phyloP scores from a whole-genome alignment of 92 coral and sea anemone genomes.

The Parazoanthus swiftii region DNA sequence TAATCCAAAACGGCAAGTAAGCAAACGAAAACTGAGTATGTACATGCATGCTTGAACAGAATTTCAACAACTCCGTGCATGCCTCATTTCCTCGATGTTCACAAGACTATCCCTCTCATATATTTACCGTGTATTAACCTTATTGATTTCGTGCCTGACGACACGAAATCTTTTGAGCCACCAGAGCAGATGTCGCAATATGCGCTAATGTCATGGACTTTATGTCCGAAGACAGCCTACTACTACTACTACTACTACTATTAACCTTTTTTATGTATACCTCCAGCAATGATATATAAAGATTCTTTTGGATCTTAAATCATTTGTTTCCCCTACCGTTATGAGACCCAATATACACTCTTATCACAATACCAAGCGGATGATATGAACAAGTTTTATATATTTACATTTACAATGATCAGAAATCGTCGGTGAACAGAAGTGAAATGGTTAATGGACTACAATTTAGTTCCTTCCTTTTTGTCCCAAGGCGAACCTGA shows the following conservation, averaged over 20 bases:
- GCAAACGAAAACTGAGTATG: background rate
- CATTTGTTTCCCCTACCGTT: background rate
- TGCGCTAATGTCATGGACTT: too few relatives aligned
- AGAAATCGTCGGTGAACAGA: slow-evolving; percentile 30
- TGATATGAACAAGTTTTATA: background rate
- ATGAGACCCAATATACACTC: background rate
- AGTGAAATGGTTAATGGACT: slow-evolving; percentile 34
- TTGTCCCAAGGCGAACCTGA: slow-evolving; percentile 28
- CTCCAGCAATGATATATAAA: too few relatives aligned
- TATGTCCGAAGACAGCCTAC: too few relatives aligned
- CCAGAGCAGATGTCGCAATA: too few relatives aligned
- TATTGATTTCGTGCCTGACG: too few relatives aligned
- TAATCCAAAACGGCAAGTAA: background rate
- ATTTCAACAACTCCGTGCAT: background rate
- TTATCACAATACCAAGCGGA: background rate
- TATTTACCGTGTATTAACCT: too few relatives aligned
- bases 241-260: too few relatives aligned
- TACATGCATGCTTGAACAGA: background rate
- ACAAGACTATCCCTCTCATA: background rate
- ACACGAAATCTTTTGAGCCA: too few relatives aligned
- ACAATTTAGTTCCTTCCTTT: slow-evolving; percentile 24
- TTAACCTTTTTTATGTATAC: background rate
- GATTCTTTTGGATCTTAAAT: background rate
- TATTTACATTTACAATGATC: background rate
- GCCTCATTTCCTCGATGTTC: background rate